A percentile compares a stretch with the other conserved stretches of the same genome.
phyloP scores from a whole-genome alignment of 2,113 vertebrate species.

The Entosphenus tridentatus region DNA sequence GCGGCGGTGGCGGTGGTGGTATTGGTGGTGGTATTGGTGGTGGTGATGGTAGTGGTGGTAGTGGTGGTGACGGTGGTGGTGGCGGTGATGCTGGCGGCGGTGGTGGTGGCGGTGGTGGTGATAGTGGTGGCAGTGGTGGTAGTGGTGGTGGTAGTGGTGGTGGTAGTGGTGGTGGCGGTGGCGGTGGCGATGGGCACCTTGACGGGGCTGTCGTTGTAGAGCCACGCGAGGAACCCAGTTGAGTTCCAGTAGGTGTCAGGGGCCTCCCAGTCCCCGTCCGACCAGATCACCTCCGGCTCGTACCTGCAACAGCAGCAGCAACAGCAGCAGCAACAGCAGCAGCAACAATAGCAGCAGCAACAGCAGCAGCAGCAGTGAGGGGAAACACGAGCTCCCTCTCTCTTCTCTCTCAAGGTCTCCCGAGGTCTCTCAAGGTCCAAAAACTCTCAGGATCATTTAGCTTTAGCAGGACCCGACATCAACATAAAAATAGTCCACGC shows the following conservation, averaged over 20 bases:
- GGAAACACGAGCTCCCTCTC: not conserved
- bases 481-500: no score
- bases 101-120: not conserved
- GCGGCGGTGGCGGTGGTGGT: not conserved
- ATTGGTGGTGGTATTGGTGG: not conserved
- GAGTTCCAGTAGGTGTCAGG: conserved; percentile 87
- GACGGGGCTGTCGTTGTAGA: conserved; percentile 80
- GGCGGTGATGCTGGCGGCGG: not conserved
- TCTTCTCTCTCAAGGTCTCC: not conserved
- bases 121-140: not conserved
- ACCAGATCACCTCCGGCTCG: conserved; percentile 78
- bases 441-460: not conserved
- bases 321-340: not conserved
- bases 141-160: not conserved
- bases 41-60: not conserved
- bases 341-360: conserved; percentile 2
- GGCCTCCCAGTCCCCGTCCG: conserved; percentile 83
- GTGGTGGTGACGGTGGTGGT: not conserved
- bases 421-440: no score
- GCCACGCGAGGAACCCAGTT: conserved; percentile 69
- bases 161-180: not conserved
- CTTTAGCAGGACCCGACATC: not conserved
- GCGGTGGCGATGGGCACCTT: conserved; percentile 26
- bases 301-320: conserved; percentile 28
- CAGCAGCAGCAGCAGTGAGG: no score